phyloP scores from a whole-genome alignment of 2,113 vertebrate genomes.

The Catharus minimus region DNA sequence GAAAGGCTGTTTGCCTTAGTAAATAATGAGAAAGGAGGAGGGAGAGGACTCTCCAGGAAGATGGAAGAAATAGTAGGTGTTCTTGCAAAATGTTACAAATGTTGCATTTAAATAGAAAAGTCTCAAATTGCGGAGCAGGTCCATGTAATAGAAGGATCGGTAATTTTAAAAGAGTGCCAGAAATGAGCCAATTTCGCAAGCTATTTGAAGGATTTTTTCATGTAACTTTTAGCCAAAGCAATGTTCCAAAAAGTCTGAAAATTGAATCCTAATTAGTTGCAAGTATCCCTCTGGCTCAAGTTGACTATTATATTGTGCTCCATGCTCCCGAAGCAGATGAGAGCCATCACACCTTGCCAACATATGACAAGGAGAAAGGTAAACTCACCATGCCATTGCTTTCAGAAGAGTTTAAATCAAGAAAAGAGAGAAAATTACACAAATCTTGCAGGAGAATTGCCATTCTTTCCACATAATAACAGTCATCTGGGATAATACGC shows the following conservation, averaged over 20 bases:
- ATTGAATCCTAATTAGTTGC: constrained; percentile 65
- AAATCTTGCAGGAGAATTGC: constrained; percentile 66
- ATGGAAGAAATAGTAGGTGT: neutral
- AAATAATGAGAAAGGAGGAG: neutral
- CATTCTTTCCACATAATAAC: constrained; percentile 57
- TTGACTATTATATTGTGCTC: constrained; percentile 47
- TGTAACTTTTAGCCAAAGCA: constrained; percentile 56
- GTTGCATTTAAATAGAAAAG: constrained; percentile 58
- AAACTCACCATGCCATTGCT: constrained; percentile 60
- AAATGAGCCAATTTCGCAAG: constrained; percentile 63
- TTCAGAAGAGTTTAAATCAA: constrained; percentile 69
- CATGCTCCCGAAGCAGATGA: constrained; percentile 33
- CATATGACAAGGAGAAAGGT: constrained; percentile 62
- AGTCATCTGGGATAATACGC: constrained; percentile 55
- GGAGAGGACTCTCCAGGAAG: neutral
- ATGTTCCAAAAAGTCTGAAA: constrained; percentile 57
- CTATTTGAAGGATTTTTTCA: constrained; percentile 61
- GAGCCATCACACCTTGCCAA: constrained; percentile 59
- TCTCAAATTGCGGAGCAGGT: constrained; percentile 18
- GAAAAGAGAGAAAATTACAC: constrained; percentile 68
- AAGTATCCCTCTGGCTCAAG: constrained; percentile 38
- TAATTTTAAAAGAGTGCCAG: constrained; percentile 59
- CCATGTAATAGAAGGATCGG: constrained; percentile 41
- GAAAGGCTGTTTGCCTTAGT: neutral
- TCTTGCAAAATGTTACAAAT: constrained; percentile 47